Conservation (phyloP, 2,113 vertebrate genomes). For the Nycticryphes semicollaris region DNA sequence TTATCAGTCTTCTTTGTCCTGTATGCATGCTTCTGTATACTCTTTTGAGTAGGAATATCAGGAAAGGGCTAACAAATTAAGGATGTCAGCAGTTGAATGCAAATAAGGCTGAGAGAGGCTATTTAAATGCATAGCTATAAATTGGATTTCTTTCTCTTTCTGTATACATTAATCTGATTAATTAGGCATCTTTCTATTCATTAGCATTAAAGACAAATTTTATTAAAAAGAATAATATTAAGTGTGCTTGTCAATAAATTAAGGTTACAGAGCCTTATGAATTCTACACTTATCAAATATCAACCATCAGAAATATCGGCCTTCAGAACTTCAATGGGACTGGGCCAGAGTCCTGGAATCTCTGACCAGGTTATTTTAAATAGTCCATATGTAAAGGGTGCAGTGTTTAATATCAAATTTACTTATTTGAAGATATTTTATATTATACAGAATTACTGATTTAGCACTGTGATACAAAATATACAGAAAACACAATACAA, state of each 20-base stretch:
- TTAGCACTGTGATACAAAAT: neutral
- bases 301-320: neutral
- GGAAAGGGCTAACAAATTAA: neutral
- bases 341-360: neutral
- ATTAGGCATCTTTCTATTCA: neutral
- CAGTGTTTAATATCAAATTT: neutral
- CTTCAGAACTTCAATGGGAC: neutral
- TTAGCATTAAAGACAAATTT: neutral
- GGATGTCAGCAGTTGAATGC: neutral
- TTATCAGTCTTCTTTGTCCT: neutral
- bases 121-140: neutral
- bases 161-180: neutral
- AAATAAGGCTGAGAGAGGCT: neutral
- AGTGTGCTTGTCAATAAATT: neutral
- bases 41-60: neutral
- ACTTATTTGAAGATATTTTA: neutral
- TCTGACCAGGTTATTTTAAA: neutral
- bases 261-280: neutral
- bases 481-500: neutral
- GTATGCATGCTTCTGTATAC: neutral
- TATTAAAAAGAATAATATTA: neutral
- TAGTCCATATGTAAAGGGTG: neutral
- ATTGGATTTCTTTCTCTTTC: neutral
- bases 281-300: accelerated
- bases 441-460: neutral